These are phyloP conservation scores for Mus pahari DNA, from an alignment of 2,113 vertebrate species.

Conservation along the genomic window DNA sequence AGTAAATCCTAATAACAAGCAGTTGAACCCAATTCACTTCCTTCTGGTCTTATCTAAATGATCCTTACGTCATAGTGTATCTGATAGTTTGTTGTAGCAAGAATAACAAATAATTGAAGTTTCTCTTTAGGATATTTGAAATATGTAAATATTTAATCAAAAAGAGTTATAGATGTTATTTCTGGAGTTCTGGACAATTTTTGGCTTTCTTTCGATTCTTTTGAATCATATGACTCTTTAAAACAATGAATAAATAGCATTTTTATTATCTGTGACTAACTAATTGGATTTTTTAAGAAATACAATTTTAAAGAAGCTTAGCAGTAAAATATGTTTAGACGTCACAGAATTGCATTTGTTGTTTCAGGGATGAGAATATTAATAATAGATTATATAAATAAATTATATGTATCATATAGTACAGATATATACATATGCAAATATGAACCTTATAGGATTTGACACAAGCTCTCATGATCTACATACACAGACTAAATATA, in stretches of 20 bases:
- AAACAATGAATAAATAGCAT: neutral
- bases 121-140: conserved; percentile 38
- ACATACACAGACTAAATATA: neutral
- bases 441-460: neutral
- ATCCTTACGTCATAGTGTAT: no score
- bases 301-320: neutral
- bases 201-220: neutral
- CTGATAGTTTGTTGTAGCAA: no score
- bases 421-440: no score
- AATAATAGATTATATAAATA: neutral
- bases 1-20: neutral
- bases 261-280: conserved; percentile 58
- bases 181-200: conserved; percentile 46
- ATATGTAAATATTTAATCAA: conserved; percentile 27
- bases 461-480: neutral
- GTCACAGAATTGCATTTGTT: neutral
- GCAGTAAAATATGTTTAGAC: neutral
- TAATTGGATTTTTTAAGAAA: neutral
- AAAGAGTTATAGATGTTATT: conserved; percentile 4
- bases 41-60: no score
- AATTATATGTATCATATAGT: neutral
- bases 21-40: no score
- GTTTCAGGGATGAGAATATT: neutral
- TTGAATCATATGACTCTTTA: neutral
- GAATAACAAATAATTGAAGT: neutral